Evolutionary conservation across 1,140 invertebrate species (phyloP).

Genomic region (Streblospio benedicti): DNA sequence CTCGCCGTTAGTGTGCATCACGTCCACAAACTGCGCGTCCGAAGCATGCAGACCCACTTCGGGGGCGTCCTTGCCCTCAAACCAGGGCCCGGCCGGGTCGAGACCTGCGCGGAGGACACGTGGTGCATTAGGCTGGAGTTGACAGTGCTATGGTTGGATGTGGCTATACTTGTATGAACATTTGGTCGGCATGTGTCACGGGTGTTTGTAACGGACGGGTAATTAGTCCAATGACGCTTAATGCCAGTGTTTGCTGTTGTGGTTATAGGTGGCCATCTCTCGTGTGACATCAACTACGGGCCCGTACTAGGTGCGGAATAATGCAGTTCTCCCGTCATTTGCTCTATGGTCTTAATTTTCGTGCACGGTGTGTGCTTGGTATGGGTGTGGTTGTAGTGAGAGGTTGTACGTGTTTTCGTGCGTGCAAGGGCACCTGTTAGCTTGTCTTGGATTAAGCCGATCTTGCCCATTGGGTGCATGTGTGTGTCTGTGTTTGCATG

Average conservation of each 20-base stretch:
- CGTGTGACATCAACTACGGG: not conserved
- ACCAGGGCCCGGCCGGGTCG: slow-evolving; percentile 35
- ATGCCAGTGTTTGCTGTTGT: not conserved
- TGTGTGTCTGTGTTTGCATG: not conserved
- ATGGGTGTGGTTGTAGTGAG: no score
- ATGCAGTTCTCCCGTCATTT: not conserved
- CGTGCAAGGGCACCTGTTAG: no score
- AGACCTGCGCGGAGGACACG: slow-evolving; percentile 22
- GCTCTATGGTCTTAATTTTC: no score
- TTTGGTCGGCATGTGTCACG: not conserved
- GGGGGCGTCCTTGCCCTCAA: slow-evolving; percentile 32
- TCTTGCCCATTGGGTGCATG: not conserved
- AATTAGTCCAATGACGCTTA: not conserved
- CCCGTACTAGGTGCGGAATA: not conserved
- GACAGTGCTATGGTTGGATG: not conserved
- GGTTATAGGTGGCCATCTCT: not conserved
- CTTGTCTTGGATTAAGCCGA: no score
- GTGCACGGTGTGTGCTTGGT: no score
- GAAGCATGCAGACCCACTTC: slow-evolving; percentile 43
- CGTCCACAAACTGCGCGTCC: slow-evolving; percentile 86
- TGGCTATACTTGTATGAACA: not conserved
- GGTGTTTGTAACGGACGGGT: not conserved
- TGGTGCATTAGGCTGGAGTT: not conserved
- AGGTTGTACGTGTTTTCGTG: no score
- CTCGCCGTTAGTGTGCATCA: slow-evolving; percentile 84